Evolutionary conservation across 2,113 vertebrate species (phyloP), one percentile per base, ranked within the genome.

Genomic region (Drymodes brunneopygia): DNA sequence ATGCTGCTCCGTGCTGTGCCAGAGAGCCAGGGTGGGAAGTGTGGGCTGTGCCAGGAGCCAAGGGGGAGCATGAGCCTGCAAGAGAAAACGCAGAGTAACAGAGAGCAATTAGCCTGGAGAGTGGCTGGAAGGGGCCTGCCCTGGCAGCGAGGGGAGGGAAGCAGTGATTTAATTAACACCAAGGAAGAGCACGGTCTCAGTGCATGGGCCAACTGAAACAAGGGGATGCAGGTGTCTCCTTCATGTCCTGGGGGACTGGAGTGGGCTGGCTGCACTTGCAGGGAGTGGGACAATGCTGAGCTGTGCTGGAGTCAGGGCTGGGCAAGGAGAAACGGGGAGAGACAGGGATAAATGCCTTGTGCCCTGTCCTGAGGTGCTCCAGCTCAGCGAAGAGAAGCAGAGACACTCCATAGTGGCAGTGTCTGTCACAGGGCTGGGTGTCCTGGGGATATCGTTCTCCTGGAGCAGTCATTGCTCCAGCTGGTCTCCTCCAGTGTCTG

Each of bases 311-410:
- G 67, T 57, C 87, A 57, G 72, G 40, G 53, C 80, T 73, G 84
- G 56, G n/a, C 24, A 12, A 38, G 45, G n/a, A 77, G 36, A 50
- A 47, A 54, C 67, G 36, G 38, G 20, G 22, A 82, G 44, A 73
- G 44, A 71, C 4, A 9, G 71, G 44, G 53, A 64, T 35, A 47
- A 82, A 80, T 1, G 15, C 33, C 48, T 71, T 4, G 0, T 64
- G 53, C 67, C 12, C 58, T 72, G 58, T 15, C 40, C 77, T 0
- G 5, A 48, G 40, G 42, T 47, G 53, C 54, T 58, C 42, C 1
- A 1, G 80, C 75, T 45, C 57, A 1, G 1, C 0, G 0, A 20
- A 3, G 48, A 47, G 66, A 23, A 62, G 57, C 47, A 56, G 67
- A 77, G 33, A 10, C 29, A 6, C n/a, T 19, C 18, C 13, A 1